Percentiles rank a stretch among this genome's conserved stretches.
Evolutionary conservation across 2,888 invertebrate species (phyloP).

Genomic region (Sminthurinus aureus): DNA sequence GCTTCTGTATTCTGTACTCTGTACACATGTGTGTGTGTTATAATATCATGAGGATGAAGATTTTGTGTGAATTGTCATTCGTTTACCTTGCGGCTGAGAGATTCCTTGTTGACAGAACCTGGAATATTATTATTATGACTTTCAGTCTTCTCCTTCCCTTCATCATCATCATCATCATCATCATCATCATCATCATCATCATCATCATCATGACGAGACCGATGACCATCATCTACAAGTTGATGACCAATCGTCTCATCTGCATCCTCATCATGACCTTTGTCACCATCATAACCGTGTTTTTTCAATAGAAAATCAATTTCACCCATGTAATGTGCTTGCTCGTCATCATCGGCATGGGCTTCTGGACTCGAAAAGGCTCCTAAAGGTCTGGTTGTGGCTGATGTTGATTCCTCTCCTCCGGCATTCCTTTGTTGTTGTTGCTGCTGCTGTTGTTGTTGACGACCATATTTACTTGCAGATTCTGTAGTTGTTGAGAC

Average conservation of each 20-base stretch:
- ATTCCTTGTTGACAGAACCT: conserved; percentile 25
- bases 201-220: conserved; percentile 8
- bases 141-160: conserved; percentile 32
- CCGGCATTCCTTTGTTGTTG: conserved; percentile 1
- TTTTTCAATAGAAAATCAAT: conserved; percentile 45
- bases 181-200: conserved; percentile 18
- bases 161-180: conserved; percentile 14
- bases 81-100: conserved; percentile 30
- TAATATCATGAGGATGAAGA: too few species aligned
- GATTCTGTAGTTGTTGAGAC: conserved; percentile 9
- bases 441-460: background rate
- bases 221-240: background rate
- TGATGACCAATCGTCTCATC: conserved; percentile 15
- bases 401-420: conserved; percentile 13
- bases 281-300: conserved; percentile 41
- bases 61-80: too few species aligned
- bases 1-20: background rate
- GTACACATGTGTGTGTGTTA: background rate
- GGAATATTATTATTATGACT: conserved; percentile 25
- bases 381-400: conserved; percentile 3
- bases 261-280: conserved; percentile 23
- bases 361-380: conserved; percentile 21
- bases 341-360: conserved; percentile 30
- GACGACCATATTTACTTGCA: conserved; percentile 21
- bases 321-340: conserved; percentile 47